These are phyloP conservation scores for Volucella zonaria DNA, from an alignment of 2,888 invertebrate species.

Conservation along the genomic window DNA sequence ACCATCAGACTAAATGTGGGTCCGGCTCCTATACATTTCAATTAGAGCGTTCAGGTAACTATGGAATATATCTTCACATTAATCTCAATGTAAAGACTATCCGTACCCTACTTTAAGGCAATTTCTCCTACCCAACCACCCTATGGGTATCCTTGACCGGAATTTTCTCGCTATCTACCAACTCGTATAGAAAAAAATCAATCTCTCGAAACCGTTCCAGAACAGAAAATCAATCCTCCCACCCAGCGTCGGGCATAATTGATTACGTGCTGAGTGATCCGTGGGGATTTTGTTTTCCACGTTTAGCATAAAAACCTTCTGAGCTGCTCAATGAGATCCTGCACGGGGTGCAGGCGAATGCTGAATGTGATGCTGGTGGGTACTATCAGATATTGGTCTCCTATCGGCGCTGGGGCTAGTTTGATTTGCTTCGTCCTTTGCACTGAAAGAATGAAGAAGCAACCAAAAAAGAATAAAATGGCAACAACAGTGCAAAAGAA, in stretches of 20 bases:
- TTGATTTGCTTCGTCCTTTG: neutral
- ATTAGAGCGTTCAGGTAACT: neutral
- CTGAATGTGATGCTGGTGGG: neutral
- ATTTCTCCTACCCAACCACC: neutral
- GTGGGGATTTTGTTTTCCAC: conserved; percentile 67
- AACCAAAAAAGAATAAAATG: too few relatives aligned
- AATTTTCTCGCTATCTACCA: neutral
- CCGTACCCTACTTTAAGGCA: neutral
- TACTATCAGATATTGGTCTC: neutral
- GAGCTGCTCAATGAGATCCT: neutral
- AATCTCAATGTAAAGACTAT: neutral
- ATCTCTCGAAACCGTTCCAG: conserved; percentile 15
- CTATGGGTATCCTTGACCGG: neutral
- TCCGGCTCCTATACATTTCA: neutral
- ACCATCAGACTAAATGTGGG: neutral
- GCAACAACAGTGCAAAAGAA: neutral
- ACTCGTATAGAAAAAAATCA: conserved; percentile 8
- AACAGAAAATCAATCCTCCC: conserved; percentile 22
- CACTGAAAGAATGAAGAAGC: neutral
- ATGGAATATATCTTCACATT: neutral
- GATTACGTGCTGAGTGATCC: conserved; percentile 76
- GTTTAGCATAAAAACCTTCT: conserved; percentile 25
- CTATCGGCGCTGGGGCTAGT: neutral
- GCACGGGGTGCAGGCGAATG: neutral
- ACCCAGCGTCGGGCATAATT: conserved; percentile 69